A percentile compares a stretch with the other conserved stretches of the same genome.
These are phyloP conservation scores for Pseudochirops corinnae DNA, from an alignment of 2,797 vertebrate genomes.

Conservation along the genomic window DNA sequence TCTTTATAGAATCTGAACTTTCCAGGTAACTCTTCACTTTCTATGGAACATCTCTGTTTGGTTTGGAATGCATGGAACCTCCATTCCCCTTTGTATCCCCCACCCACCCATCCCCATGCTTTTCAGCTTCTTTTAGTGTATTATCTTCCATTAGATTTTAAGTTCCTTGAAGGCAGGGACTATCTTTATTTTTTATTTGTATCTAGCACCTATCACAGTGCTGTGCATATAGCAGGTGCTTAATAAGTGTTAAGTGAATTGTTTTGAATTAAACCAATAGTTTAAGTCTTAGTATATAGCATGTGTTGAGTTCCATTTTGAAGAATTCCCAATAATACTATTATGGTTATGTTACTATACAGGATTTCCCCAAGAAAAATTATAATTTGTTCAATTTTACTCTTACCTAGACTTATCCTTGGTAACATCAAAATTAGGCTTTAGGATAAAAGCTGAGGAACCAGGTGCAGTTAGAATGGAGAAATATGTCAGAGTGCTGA, in stretches of 20 bases:
- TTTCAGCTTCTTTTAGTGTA: neutral
- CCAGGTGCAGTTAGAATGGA: neutral
- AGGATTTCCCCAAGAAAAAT: neutral
- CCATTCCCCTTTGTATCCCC: neutral
- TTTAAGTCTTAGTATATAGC: too few relatives aligned
- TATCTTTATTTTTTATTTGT: neutral
- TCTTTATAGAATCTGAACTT: neutral
- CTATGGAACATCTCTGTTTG: neutral
- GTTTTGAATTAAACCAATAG: neutral
- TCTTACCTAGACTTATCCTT: neutral
- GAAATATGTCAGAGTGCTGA: neutral
- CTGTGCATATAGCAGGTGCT: neutral
- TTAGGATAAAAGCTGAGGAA: neutral
- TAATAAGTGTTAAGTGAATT: neutral
- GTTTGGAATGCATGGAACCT: neutral
- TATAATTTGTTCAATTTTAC: neutral
- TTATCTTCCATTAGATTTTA: neutral
- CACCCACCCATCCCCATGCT: rapidly evolving
- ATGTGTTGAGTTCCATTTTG: neutral
- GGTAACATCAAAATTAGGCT: neutral
- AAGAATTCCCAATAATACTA: neutral
- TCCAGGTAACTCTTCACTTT: neutral
- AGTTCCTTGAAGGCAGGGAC: neutral
- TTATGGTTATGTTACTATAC: neutral
- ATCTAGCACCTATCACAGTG: neutral